A percentile compares a stretch with the other conserved stretches of the same genome.
Conservation (phyloP, 2,113 vertebrate species). For the Poecilia latipinna region DNA sequence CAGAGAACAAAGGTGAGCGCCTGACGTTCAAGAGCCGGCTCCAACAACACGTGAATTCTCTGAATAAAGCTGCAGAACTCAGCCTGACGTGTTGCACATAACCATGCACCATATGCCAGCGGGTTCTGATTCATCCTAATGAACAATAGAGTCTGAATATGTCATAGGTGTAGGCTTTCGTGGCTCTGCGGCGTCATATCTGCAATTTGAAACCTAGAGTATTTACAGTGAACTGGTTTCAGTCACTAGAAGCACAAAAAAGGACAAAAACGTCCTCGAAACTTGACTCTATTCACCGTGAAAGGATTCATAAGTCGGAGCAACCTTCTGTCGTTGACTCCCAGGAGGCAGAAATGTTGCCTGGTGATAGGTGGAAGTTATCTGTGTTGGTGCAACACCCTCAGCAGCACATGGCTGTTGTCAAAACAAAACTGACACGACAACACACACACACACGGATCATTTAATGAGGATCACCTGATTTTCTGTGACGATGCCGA, state of each 20-base stretch:
- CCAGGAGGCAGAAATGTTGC: background rate
- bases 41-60: background rate
- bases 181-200: background rate
- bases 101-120: background rate
- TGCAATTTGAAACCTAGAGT: slow-evolving; percentile 10
- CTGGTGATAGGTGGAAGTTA: background rate
- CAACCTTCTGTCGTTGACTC: background rate
- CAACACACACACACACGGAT: background rate
- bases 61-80: background rate
- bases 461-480: background rate
- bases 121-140: background rate
- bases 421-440: slow-evolving; percentile 36
- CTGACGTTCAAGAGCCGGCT: background rate
- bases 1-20: slow-evolving; percentile 11
- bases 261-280: background rate
- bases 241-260: background rate
- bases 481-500: background rate
- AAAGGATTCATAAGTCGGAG: slow-evolving; percentile 4
- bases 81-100: background rate
- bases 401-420: slow-evolving; percentile 37
- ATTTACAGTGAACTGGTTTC: slow-evolving; percentile 8
- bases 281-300: background rate
- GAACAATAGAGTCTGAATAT: slow-evolving; percentile 20
- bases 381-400: slow-evolving; percentile 19
- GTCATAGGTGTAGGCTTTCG: slow-evolving; percentile 13